Evolutionary conservation across 2,113 vertebrate genomes (phyloP), one percentile per base, ranked within the genome.

Genomic region (Pyxicephalus adspersus): DNA sequence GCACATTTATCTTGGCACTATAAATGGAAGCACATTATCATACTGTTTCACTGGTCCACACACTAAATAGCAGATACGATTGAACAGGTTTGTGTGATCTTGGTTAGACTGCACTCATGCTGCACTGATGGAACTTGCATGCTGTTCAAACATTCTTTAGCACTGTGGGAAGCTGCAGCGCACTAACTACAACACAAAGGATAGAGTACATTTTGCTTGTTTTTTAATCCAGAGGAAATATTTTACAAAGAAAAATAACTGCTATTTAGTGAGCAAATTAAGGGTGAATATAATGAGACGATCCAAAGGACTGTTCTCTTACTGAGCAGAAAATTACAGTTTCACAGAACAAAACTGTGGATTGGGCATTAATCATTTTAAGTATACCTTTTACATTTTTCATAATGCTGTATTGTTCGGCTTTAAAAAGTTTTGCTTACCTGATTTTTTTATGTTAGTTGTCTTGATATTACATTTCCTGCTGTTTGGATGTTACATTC

Each of bases 81-180:
- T 64, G 57, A 72, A 63, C 29, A 28, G 28, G 5, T 71, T 67
- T 22, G 57, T 63, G 3, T 60, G 65, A 71, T 71, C 57, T 64
- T 77, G 55, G 60, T 63, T 77, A 63, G 74, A 13, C 60, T 83
- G 45, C 57, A 71, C 9, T 64, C 75, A 63, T 68, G 28, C 81
- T 18, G 26, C 17, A 61, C 31, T 77, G 74, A 83, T 83, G 50
- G 31, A 68, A 55, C 57, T 70, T 19, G 13, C 50, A 38, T 83
- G 81, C 81, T 72, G 50, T 70, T 77, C 58, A 26, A 57, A n/a
- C 22, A 18, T 64, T 25, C 81, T 71, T 26, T 64, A 54, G 22
- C 58, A 38, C 50, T 45, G 66, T 29, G 11, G 75, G 75, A 80
- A 61, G 6, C 63, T 80, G 28, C 45, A 63, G 77, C 26, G 52